Evolutionary conservation across 2,113 vertebrate genomes (phyloP).

Genomic region (Falcunculus frontatus): DNA sequence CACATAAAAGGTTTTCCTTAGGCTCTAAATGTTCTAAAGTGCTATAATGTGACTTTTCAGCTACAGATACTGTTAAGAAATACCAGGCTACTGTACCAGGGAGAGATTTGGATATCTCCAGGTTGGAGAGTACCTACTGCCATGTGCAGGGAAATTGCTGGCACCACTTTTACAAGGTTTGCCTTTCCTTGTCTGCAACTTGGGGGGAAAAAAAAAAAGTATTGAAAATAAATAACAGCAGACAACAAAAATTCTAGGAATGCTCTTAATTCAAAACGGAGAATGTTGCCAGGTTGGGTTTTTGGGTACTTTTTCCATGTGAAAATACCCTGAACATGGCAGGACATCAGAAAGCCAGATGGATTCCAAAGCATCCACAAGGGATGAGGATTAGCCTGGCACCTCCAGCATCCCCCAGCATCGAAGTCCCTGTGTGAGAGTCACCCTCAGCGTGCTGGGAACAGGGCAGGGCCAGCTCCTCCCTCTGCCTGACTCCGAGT

Average conservation of each 20-base stretch:
- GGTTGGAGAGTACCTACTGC: neutral
- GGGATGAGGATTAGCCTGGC: neutral
- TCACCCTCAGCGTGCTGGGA: neutral
- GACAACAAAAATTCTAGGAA: neutral
- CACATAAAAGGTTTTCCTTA: conserved; percentile 57
- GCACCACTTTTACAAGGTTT: neutral
- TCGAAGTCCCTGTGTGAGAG: neutral
- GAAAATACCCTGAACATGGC: neutral
- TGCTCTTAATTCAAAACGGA: neutral
- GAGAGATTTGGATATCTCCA: conserved; percentile 10
- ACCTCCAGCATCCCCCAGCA: neutral
- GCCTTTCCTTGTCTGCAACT: neutral
- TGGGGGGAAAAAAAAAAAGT: accelerated
- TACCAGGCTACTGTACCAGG: neutral
- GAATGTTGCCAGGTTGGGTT: neutral
- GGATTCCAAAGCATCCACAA: neutral
- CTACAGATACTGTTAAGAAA: conserved; percentile 55
- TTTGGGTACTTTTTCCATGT: neutral
- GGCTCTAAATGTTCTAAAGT: conserved; percentile 55
- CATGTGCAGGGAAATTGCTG: neutral
- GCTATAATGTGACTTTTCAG: conserved; percentile 55
- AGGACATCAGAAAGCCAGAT: neutral
- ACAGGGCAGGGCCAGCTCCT: neutral
- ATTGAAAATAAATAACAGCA: neutral
- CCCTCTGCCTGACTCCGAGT: neutral